Conservation (phyloP, 2,888 invertebrate species). For the Meloe dianella region DNA sequence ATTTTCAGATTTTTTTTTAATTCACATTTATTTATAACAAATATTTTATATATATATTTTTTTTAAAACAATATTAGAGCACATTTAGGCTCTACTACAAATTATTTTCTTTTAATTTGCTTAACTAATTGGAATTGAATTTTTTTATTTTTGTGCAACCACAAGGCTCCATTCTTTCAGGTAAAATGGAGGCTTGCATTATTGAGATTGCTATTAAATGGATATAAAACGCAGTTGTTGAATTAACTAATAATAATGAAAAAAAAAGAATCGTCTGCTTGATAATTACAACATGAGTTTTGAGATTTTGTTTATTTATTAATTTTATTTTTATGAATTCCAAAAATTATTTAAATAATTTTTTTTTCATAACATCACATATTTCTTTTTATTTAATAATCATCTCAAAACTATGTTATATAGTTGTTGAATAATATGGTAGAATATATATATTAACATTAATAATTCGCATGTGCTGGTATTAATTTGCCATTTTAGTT, state of each 20-base stretch:
- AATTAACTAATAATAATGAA: constrained; percentile 38
- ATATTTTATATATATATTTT: no score
- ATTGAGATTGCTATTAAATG: constrained; percentile 59
- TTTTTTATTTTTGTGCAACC: constrained; percentile 68
- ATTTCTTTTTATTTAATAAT: constrained; percentile 18
- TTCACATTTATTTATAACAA: constrained; percentile 19
- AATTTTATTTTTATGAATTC: neutral
- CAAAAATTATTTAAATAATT: constrained; percentile 17
- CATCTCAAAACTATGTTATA: constrained; percentile 49
- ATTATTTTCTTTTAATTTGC: constrained; percentile 29
- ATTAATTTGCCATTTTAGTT: constrained; percentile 52
- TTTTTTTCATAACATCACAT: constrained; percentile 7
- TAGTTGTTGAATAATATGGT: constrained; percentile 46
- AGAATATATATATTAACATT: constrained; percentile 33
- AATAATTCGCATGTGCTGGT: constrained; percentile 51
- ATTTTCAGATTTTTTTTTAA: constrained; percentile 22
- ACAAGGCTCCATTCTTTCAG: constrained; percentile 86
- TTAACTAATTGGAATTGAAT: constrained; percentile 63
- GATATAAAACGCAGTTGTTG: constrained; percentile 39
- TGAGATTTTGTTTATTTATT: constrained; percentile 24
- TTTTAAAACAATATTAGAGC: constrained; percentile 23
- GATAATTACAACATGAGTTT: constrained; percentile 35
- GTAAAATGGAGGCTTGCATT: constrained; percentile 74
- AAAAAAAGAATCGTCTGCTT: constrained; percentile 44
- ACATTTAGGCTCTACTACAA: neutral